Evolutionary conservation across 2,888 invertebrate species (phyloP).

Genomic region (Galerucella nymphaeae): DNA sequence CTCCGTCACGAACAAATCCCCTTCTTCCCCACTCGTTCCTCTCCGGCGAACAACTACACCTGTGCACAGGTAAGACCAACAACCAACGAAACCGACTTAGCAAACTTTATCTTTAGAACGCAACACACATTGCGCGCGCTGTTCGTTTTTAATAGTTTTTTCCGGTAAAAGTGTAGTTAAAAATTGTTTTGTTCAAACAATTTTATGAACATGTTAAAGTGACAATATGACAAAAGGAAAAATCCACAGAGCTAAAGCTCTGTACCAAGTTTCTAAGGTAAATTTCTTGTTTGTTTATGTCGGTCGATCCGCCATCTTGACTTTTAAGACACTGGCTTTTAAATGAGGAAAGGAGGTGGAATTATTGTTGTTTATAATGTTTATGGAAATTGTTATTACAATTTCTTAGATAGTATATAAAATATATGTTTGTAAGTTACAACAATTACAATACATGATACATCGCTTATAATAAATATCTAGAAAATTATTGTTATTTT

Average conservation of each 20-base stretch:
- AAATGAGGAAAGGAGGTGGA: constrained; percentile 13
- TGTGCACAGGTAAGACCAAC: constrained; percentile 51
- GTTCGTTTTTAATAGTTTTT: constrained; percentile 31
- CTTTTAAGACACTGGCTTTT: constrained; percentile 27
- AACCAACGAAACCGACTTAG: constrained; percentile 43
- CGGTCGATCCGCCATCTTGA: constrained; percentile 50
- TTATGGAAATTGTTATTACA: background rate
- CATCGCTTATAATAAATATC: no score
- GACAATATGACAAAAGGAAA: constrained; percentile 71
- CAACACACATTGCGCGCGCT: constrained; percentile 35
- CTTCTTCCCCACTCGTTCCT: constrained; percentile 11
- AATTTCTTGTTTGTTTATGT: constrained; percentile 48
- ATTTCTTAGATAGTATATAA: background rate
- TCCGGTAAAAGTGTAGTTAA: constrained; percentile 29
- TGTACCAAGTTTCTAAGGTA: constrained; percentile 83
- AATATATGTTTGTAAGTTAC: no score
- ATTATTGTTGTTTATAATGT: background rate
- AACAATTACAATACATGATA: no score
- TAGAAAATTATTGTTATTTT: no score
- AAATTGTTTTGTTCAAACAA: constrained; percentile 6
- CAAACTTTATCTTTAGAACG: constrained; percentile 37
- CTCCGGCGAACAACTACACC: constrained; percentile 44
- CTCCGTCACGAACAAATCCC: constrained; percentile 16
- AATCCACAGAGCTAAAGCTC: constrained; percentile 70
- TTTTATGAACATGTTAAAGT: constrained; percentile 32